Base-by-base conservation (phyloP, 2,888 invertebrate genomes). In the Calameuta pallipes region DNA sequence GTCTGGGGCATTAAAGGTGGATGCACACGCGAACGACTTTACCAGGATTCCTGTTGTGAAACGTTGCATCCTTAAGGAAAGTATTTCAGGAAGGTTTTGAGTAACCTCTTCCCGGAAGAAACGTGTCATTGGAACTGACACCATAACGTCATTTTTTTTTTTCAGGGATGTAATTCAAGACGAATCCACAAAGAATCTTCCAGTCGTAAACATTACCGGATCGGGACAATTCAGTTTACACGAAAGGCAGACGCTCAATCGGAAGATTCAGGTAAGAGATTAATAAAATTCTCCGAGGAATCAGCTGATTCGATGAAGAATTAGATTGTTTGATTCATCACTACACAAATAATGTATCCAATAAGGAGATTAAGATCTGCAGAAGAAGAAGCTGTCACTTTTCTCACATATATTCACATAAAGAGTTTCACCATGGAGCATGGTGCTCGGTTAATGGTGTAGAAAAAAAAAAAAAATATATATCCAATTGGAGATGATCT, bases 401-500 rank as follows among this genome's bases (percentile, higher is more conserved):
- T 31, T 31, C 71, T 33, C 71, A 56, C 56, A 23, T 56, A 9
- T 56, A 56, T 56, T 56, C 23, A 56, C 56, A 3, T 6, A 15
- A 56, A 56, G 9, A 23, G 68, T 23, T 23, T 23, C 56, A 56
- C 56, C 56, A 3, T 56, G 9, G 70, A 69, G 37, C 34, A 31
- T 9, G 30, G 31, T 34, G 76, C 11, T 70, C 37, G 31, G 35
- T n/a, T 11, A 13, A 56, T 11, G 56, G n/a, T 75, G 68, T n/a
- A 30, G 41, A 15, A 12, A 36, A 56, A 33, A 12, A 36, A 56
- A 30, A 74, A 23, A 31, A 30, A 74, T 13, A 78, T 36, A 76
- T 75, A 73, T 78, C 75, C 56, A 78, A 78, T 73, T 75, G 75
- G 30, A 33, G 56, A 69, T 77, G 69, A 81, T 85, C 88, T 89